phyloP scores from a whole-genome alignment of 2,888 invertebrate genomes.

The Allolobophora icterica region DNA sequence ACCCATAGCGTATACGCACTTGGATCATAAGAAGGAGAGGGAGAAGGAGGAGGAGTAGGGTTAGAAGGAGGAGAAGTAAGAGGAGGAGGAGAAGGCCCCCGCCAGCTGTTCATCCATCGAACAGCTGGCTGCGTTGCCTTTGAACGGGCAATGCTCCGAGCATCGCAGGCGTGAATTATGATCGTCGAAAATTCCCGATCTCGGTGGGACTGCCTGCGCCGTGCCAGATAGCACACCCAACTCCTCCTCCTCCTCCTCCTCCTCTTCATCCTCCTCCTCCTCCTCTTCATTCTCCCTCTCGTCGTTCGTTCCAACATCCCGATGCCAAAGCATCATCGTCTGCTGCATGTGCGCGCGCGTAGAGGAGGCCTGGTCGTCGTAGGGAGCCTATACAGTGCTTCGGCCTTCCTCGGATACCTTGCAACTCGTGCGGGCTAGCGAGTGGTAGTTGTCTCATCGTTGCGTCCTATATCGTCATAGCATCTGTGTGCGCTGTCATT shows the following conservation, averaged over 20 bases:
- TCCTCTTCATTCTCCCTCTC: neutral
- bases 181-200: slow-evolving; percentile 26
- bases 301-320: slow-evolving; percentile 17
- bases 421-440: neutral
- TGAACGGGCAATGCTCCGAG: slow-evolving; percentile 17
- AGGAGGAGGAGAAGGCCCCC: neutral
- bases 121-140: slow-evolving; percentile 8
- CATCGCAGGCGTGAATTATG: slow-evolving; percentile 29
- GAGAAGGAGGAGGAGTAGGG: neutral
- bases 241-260: neutral
- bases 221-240: neutral
- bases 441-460: neutral
- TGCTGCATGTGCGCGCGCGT: slow-evolving; percentile 5
- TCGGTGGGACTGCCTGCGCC: slow-evolving; percentile 3
- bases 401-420: neutral
- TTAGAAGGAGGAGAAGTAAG: neutral
- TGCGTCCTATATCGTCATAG: neutral
- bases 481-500: neutral
- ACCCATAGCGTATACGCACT: neutral
- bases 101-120: neutral
- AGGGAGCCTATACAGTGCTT: neutral
- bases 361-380: neutral
- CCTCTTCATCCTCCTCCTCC: neutral
- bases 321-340: neutral
- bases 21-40: neutral